Conservation (phyloP, 2,888 invertebrate genomes). For the Tipula lateralis region DNA sequence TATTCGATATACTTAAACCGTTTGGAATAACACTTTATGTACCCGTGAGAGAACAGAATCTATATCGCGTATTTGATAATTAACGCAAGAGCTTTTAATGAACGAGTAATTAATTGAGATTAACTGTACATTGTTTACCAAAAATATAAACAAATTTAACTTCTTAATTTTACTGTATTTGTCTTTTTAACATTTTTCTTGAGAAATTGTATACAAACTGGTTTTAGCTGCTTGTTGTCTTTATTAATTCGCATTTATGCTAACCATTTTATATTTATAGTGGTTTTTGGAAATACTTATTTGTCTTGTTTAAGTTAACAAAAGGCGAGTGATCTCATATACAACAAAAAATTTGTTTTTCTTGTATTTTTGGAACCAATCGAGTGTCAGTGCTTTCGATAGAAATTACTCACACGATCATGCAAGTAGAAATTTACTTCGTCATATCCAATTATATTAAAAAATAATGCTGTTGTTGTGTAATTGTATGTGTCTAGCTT, state of each 20-base stretch:
- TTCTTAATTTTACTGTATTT: constrained; percentile 7
- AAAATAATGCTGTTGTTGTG: background rate
- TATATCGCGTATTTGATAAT: background rate
- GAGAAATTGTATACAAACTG: background rate
- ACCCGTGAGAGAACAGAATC: too few relatives aligned
- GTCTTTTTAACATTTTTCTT: background rate
- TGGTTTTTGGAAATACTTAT: background rate
- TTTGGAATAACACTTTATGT: background rate
- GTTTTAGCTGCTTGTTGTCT: background rate
- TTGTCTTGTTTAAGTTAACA: background rate
- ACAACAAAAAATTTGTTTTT: background rate
- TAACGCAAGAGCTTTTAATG: background rate
- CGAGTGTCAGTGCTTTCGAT: background rate
- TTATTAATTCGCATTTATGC: background rate
- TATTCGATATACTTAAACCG: background rate
- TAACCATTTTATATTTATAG: background rate
- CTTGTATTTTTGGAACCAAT: background rate
- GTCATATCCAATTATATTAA: background rate
- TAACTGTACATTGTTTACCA: background rate
- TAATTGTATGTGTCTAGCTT: too few relatives aligned
- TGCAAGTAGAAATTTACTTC: background rate
- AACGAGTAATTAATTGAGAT: background rate
- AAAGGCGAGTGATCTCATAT: background rate
- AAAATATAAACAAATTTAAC: background rate
- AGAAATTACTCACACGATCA: background rate